These are phyloP conservation scores for Passer montanus DNA, from an alignment of 2,113 vertebrate species.

Conservation along the genomic window DNA sequence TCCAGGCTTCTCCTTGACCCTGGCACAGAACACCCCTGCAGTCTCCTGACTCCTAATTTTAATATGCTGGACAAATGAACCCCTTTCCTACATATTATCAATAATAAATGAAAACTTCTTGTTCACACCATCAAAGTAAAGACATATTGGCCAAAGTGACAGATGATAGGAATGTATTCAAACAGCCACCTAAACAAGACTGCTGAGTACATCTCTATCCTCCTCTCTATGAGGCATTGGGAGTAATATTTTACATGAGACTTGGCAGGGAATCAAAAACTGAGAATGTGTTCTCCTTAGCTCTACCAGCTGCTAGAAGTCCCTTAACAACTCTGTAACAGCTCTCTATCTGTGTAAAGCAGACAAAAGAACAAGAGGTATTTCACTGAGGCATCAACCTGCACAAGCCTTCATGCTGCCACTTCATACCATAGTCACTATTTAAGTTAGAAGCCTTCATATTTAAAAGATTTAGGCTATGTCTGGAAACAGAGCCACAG, in stretches of 20 bases:
- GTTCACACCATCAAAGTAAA: not conserved
- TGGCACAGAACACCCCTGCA: not conserved
- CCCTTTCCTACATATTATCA: not conserved
- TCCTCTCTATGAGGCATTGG: not conserved
- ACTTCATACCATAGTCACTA: not conserved
- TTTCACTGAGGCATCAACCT: not conserved
- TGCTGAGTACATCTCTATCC: not conserved
- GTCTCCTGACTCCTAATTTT: not conserved
- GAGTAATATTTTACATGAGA: not conserved
- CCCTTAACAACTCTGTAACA: not conserved
- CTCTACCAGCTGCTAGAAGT: not conserved
- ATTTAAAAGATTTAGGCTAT: not conserved
- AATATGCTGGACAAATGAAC: accelerated
- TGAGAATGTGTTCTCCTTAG: not conserved
- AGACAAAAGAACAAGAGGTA: not conserved
- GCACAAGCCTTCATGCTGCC: not conserved
- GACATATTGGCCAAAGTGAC: not conserved
- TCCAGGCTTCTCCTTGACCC: not conserved
- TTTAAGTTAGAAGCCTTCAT: not conserved
- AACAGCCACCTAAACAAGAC: not conserved
- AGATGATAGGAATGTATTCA: not conserved
- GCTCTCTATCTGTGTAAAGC: not conserved
- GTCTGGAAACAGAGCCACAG: not conserved
- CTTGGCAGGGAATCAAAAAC: not conserved
- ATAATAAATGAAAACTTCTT: not conserved